Evolutionary conservation across 2,113 vertebrate genomes (phyloP), one percentile per base, ranked within the genome.

Genomic region (Odontesthes bonariensis): DNA sequence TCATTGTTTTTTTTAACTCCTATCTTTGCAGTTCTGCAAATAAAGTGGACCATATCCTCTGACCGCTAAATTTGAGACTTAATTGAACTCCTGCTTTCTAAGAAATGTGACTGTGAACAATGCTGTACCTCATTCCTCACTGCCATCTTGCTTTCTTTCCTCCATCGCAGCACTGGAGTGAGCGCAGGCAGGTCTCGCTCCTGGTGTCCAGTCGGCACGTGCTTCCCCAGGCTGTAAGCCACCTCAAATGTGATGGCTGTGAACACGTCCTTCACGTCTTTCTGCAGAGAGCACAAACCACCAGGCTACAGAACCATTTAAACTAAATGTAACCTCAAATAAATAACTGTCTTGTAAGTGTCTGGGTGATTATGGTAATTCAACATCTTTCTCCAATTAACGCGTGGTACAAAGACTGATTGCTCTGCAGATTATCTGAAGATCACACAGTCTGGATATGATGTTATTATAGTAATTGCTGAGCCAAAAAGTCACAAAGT

Each of bases 211-310:
- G 91, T 86, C n/a, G 94, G 54, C 31, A 92, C 47, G 0, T 97
- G 96, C 54, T 93, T 94, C 0, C 93, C 95, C 63, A 99, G 95
- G 86, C 94, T 95, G 90, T 99, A 99, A 0, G 95, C 90, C 6
- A 91, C 95, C 91, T 99, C 98, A 31, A 99, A 99, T 5, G 95
- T 90, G 76, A 99, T 97, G 53, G 97, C 94, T 5, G 96, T 95
- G 88, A 98, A 98, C 77, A 99, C 98, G 0, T 99, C 98, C 87
- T 97, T 95, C 16, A 98, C 96, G 54, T 97, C 95, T 85, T 96
- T 96, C 98, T 99, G 94, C 35, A 88, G 89, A 73, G 73, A 85
- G 53, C 23, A 69, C 60, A 77, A 73, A 89, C 38, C 73, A 55
- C 52, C 56, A 23, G 60, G 12, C 5, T 12, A 9, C 23, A 42